Base-by-base conservation (phyloP, 2,888 invertebrate species). In the Junonia oenone region DNA sequence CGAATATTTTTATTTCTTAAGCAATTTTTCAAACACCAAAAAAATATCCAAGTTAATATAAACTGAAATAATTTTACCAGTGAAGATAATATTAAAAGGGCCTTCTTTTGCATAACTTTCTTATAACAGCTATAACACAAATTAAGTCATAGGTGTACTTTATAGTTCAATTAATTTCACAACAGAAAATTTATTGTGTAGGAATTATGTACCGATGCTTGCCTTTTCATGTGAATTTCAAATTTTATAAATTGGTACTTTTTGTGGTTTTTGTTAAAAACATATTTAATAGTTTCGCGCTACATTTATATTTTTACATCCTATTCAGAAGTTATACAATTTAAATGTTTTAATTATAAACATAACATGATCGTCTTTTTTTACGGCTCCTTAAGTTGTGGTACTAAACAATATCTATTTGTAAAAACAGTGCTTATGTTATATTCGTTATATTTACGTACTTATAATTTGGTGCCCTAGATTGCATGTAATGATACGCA, bases 381-480 rank as follows among this genome's bases (percentile, higher is more conserved):
- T 48, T 35, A 51, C 45, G 46, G 55, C 47, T 40, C 47, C 55
- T 51, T 51, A 47, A 19, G 27, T 51, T 47, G 45, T 55, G 51
- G 46, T 51, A 47, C 50, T 55, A 55, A 40, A 22, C n/a, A 4
- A 22, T 37, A 26, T 43, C n/a, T n/a, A 13, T 26, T 22, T 43
- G 13, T 43, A 43, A 26, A 43, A 26, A 43, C 9, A 47, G 45
- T 38, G 26, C 45, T 52, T 52, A 49, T 45, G 17, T 60, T 40
- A 55, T 43, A 31, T 52, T 51, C 14, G 45, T 56, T 50, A 54
- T 63, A 69, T 71, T 72, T 72, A 75, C 74, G 84, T 88, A 87
- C 85, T 87, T 88, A 85, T 81, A 71, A 72, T 78, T 82, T 68
- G 78, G 81, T 82, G 81, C 82, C 83, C 83, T 78, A 69, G 64